phyloP scores from a whole-genome alignment of 2,113 vertebrate species.

The Callopanchax toddi region DNA sequence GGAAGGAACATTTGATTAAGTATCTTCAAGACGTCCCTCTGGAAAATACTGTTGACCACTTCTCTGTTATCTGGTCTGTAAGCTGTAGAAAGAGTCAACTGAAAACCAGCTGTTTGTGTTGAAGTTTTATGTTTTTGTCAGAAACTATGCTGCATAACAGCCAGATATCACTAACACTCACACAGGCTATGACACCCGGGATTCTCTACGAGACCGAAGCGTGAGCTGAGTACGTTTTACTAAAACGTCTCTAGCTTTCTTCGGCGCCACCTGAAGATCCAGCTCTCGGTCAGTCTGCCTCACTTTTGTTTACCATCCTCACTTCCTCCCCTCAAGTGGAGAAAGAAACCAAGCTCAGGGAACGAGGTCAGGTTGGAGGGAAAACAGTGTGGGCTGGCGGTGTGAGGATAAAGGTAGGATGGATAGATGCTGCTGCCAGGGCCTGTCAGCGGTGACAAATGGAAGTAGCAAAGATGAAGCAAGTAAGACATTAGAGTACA shows the following conservation, averaged over 20 bases:
- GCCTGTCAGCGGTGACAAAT: constrained; percentile 77
- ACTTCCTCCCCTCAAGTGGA: constrained; percentile 37
- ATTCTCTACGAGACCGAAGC: constrained; percentile 44
- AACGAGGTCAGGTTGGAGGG: constrained; percentile 22
- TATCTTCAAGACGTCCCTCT: too few species aligned
- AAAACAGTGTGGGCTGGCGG: constrained; percentile 51
- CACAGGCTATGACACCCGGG: constrained; percentile 24
- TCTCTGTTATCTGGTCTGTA: background rate
- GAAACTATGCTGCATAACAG: background rate
- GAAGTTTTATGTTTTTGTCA: background rate
- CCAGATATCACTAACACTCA: background rate
- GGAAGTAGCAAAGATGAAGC: constrained; percentile 74
- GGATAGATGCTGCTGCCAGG: constrained; percentile 73
- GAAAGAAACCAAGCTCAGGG: constrained; percentile 13
- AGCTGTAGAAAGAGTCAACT: background rate
- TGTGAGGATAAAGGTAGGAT: constrained; percentile 63
- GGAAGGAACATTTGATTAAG: too few species aligned
- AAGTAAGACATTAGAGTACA: constrained; percentile 79
- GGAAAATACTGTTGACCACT: background rate
- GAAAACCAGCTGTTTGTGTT: background rate
- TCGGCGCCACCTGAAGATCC: constrained; percentile 19
- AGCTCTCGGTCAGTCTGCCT: constrained; percentile 29
- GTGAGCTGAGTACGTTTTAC: constrained; percentile 37
- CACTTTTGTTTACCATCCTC: constrained; percentile 15
- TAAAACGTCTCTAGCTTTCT: constrained; percentile 29